These are phyloP conservation scores for Protobothrops flavoviridis DNA, from an alignment of 2,113 vertebrate species.

Conservation along the genomic window DNA sequence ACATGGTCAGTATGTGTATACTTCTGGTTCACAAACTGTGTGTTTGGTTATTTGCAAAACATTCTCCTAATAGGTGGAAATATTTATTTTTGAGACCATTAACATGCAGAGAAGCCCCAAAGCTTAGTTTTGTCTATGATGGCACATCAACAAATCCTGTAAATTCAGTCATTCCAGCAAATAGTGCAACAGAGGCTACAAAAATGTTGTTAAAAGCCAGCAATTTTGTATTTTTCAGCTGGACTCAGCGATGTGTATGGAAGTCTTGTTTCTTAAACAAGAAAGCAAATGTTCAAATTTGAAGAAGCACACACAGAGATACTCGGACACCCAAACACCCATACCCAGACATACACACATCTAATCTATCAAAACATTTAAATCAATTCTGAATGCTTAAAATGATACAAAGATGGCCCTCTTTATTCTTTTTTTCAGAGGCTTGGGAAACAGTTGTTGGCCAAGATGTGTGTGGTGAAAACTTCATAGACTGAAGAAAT, in stretches of 20 bases:
- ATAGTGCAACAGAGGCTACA: background rate
- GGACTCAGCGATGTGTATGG: background rate
- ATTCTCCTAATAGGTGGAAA: background rate
- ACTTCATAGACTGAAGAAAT: background rate
- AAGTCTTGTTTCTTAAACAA: background rate
- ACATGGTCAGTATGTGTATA: background rate
- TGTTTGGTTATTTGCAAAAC: background rate
- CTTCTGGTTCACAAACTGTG: background rate
- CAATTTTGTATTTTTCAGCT: background rate
- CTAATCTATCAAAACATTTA: background rate
- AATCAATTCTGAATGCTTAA: background rate
- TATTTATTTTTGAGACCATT: background rate
- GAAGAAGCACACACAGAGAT: background rate
- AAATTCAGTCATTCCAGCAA: background rate
- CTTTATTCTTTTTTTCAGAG: background rate
- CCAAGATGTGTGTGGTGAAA: background rate
- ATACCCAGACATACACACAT: background rate
- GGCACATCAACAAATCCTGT: background rate
- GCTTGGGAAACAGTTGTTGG: background rate
- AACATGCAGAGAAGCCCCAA: background rate
- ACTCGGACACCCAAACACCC: background rate
- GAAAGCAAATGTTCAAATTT: background rate
- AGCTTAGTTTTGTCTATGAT: background rate
- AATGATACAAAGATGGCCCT: background rate
- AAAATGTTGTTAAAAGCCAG: background rate